A percentile compares a stretch with the other conserved stretches of the same genome.
These are phyloP conservation scores for Hetaerina titia DNA, from an alignment of 2,888 invertebrate species.

Conservation along the genomic window DNA sequence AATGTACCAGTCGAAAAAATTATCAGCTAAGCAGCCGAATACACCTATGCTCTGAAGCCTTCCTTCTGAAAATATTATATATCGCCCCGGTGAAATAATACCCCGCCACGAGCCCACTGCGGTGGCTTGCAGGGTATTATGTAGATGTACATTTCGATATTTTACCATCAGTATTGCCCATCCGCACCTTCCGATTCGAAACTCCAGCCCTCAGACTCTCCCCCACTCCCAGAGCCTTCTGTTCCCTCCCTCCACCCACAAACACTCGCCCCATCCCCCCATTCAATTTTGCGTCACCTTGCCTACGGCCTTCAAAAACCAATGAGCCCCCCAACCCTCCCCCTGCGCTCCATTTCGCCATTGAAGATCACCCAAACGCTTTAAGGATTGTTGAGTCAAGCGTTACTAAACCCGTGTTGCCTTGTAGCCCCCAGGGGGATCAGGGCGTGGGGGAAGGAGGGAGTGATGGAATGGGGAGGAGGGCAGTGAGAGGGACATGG, in stretches of 20 bases:
- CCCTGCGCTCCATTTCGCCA: not conserved
- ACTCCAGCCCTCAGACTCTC: not conserved
- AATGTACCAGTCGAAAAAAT: too few relatives aligned
- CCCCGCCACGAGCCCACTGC: not conserved
- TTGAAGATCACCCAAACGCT: not conserved
- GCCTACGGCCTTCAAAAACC: conserved; percentile 19
- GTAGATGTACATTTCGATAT: not conserved
- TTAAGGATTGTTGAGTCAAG: not conserved
- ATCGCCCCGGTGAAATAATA: too few relatives aligned
- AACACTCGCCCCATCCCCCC: not conserved
- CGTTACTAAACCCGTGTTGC: not conserved
- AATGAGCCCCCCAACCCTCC: not conserved
- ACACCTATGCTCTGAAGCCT: too few relatives aligned
- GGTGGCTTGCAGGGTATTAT: not conserved
- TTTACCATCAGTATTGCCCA: not conserved
- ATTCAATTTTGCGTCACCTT: not conserved
- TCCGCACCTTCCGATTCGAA: not conserved
- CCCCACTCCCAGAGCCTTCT: too few relatives aligned
- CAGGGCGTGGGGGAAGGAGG: not conserved
- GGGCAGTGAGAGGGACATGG: not conserved
- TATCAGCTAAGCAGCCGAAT: too few relatives aligned
- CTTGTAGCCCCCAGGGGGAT: not conserved
- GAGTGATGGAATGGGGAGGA: not conserved
- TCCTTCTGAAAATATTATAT: too few relatives aligned
- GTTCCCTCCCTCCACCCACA: not conserved